Evolutionary conservation across 2,888 invertebrate genomes (phyloP), one percentile per base, ranked within the genome.

Genomic region (Sisyra terminalis): DNA sequence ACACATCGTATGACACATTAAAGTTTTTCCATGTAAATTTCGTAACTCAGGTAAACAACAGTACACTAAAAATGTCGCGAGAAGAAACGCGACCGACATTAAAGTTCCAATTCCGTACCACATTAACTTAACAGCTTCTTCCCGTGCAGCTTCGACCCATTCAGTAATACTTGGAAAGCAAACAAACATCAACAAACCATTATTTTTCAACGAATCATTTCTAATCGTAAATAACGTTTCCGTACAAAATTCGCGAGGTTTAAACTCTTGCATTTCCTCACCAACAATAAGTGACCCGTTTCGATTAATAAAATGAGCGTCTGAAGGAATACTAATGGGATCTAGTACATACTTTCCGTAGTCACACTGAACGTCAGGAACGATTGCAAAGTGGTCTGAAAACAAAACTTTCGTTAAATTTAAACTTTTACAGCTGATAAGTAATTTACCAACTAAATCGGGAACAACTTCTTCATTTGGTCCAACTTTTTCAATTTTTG

Each of bases 1-100:
- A 55, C 73, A 74, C 47, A 66, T 61, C 29, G 78, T 73, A 51
- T 83, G 73, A 51, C 78, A 78, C 60, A 82, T 78, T 37, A 83
- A 64, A 10, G 78, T 81, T 53, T 75, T 73, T 1, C 83, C 83
- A 46, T 83, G 82, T 13, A 83, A 64, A 61, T 83, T 84, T 44
- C 73, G 70, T 43, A 82, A 63, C 47, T 71, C 70, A 1, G 80
- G 73, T 43, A 83, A 61, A 3, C 67, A 66, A 36, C 68, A 58
- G 59, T 83, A 82, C 18, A 81, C 78, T 46, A 75, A 39, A 45
- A 82, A 58, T 0, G 83, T 83, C 16, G 75, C 53, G 3, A 70
- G 58, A 48, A 82, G 63, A 53, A 79, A 82, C 8, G 71, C 61
- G 48, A 74, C 71, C n/a, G 82, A 81, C 46, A 74, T 68, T 36